Evolutionary conservation across 1,140 invertebrate genomes (phyloP).

Genomic region (Bombus sylvicola): DNA sequence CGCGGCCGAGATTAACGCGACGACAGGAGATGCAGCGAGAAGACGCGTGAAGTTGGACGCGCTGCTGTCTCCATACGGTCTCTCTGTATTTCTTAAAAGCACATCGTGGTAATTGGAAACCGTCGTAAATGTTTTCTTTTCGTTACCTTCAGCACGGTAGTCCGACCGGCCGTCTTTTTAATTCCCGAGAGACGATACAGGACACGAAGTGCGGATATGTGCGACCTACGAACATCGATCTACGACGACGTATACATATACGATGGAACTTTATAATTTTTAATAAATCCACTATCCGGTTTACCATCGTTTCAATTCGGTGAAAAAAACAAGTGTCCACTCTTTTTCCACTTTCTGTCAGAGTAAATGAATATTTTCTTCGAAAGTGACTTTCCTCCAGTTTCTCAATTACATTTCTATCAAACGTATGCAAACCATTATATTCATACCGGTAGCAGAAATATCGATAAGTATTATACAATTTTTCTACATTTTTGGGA

Average conservation of each 20-base stretch:
- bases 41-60: not conserved
- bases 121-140: slow-evolving; percentile 29
- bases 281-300: not conserved
- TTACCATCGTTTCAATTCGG: not conserved
- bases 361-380: not conserved
- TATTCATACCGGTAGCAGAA: too few species aligned
- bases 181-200: slow-evolving; percentile 11
- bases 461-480: too few species aligned
- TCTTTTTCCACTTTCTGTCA: not conserved
- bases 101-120: slow-evolving; percentile 37
- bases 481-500: too few species aligned
- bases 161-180: slow-evolving; percentile 7
- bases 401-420: not conserved
- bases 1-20: slow-evolving; percentile 6
- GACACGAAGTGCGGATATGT: not conserved
- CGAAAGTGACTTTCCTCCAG: not conserved
- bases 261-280: not conserved
- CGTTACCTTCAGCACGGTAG: not conserved
- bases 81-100: slow-evolving; percentile 32
- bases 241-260: not conserved
- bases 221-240: not conserved
- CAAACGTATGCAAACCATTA: too few species aligned
- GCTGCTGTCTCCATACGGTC: not conserved
- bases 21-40: not conserved
- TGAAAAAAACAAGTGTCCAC: not conserved